phyloP scores from a whole-genome alignment of 1,140 invertebrate species.

The Drosophila suzukii region DNA sequence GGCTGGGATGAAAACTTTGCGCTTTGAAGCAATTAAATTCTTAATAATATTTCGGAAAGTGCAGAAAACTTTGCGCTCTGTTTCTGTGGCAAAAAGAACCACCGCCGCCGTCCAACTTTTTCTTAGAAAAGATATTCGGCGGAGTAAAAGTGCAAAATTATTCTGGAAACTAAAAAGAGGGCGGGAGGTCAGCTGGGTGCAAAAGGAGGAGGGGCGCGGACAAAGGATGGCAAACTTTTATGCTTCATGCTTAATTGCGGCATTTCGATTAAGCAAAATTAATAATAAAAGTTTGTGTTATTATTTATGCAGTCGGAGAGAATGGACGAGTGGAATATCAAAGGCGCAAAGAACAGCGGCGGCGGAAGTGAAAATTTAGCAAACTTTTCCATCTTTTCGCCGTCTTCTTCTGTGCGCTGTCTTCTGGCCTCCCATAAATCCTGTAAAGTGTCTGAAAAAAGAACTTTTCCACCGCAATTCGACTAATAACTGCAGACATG shows the following conservation, averaged over 20 bases:
- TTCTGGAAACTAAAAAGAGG: slow-evolving; percentile 30
- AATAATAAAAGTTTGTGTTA: slow-evolving; percentile 79
- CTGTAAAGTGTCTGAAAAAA: slow-evolving; percentile 34
- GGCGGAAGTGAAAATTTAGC: slow-evolving; percentile 44
- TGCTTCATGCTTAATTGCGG: slow-evolving; percentile 74
- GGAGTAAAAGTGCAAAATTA: slow-evolving; percentile 43
- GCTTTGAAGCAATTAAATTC: slow-evolving; percentile 63
- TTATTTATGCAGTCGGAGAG: slow-evolving; percentile 63
- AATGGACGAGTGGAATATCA: slow-evolving; percentile 31
- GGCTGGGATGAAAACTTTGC: slow-evolving; percentile 12
- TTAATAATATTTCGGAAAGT: slow-evolving; percentile 55
- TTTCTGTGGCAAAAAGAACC: slow-evolving; percentile 1
- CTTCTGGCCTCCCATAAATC: slow-evolving; percentile 19
- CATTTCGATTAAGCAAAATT: slow-evolving; percentile 81
- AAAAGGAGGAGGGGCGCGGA: slow-evolving; percentile 23
- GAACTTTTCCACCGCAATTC: slow-evolving; percentile 17
- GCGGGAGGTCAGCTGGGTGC: slow-evolving; percentile 16
- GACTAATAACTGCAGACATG: slow-evolving; percentile 37
- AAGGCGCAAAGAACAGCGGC: slow-evolving; percentile 37
- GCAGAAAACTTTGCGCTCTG: slow-evolving; percentile 53
- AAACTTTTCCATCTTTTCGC: slow-evolving; percentile 36
- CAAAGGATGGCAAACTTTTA: slow-evolving; percentile 55
- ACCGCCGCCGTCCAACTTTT: slow-evolving; percentile 39
- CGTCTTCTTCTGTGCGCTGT: background rate
- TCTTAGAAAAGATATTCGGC: slow-evolving; percentile 41